Evolutionary conservation across 2,113 vertebrate species (phyloP), one percentile per base, ranked within the genome.

Genomic region (Pseudopipra pipra): DNA sequence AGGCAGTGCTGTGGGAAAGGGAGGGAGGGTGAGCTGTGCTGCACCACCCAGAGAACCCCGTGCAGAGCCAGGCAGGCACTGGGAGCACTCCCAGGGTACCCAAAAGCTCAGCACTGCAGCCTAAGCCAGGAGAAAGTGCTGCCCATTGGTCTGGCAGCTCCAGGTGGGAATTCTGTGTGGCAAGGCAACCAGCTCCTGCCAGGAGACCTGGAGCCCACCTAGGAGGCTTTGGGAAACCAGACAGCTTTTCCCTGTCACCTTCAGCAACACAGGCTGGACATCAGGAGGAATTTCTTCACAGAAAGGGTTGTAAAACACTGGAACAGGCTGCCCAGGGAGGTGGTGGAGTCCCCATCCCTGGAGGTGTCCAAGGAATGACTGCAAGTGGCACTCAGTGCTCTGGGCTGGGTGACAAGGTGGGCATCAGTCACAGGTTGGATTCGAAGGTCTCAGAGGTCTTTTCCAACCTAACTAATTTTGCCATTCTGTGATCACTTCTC

Each of bases 11-110:
- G 14, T 37, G 43, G 46, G 56, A 43, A 80, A 85, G 46, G 35
- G 18, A 27, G 6, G 65, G 49, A 74, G 44, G 56, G 25, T 20
- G 54, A 81, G 44, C 44, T 79, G 56, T 11, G 68, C 62, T 67
- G 49, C 3, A 19, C 19, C 2, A 9, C 14, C 22, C 70, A n/a
- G 31, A 61, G 66, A 84, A 15, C 4, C 25, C 41, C 9, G 23
- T 2, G 16, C 33, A 74, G 74, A 89, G 72, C 20, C 43, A 61
- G 51, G 20, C 41, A 71, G 21, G 13, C 3, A 7, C 23, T 30
- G 31, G 31, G 52, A 77, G 22, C 51, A 11, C 47, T 28, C 0
- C 0, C n/a, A 52, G 55, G 19, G 41, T 27, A 79, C 14, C 35
- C 7, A 14, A 61, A 62, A 79, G 37, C 44, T 79, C 72, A 63